A percentile compares a stretch with the other conserved stretches of the same genome.
phyloP scores from a whole-genome alignment of 92 coral and sea anemone species.

The Palythoa grandiflora region DNA sequence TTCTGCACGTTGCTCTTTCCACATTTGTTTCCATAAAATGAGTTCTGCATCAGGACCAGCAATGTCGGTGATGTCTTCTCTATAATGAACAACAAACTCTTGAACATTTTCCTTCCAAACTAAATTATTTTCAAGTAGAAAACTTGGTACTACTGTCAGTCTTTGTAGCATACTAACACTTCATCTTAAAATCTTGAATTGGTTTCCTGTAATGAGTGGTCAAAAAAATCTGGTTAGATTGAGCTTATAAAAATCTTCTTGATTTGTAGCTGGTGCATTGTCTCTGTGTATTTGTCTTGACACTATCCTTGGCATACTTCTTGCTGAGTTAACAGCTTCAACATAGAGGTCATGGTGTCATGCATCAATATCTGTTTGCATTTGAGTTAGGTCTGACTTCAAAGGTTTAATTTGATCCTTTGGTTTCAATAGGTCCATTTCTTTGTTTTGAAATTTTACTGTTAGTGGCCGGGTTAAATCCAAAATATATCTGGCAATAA shows the following conservation, averaged over 20 bases:
- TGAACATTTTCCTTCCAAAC: conserved; percentile 8
- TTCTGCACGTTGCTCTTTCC: conserved; percentile 43
- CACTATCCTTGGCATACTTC: background rate
- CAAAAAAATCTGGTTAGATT: conserved; percentile 2
- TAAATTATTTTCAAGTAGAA: conserved; percentile 7
- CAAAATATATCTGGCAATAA: background rate
- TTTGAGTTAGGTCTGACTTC: conserved; percentile 25
- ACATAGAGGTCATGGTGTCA: conserved; percentile 22
- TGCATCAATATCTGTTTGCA: conserved; percentile 36
- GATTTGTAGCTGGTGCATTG: conserved; percentile 44
- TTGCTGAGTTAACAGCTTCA: conserved; percentile 39
- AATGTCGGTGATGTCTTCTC: conserved; percentile 64
- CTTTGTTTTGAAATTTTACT: background rate
- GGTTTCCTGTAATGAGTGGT: background rate
- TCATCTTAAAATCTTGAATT: background rate
- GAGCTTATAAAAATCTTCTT: background rate
- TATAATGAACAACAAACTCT: conserved; percentile 31
- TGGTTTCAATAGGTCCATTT: conserved; percentile 41
- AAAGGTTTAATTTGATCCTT: conserved; percentile 40
- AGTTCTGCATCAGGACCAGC: conserved; percentile 69
- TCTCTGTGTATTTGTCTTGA: conserved; percentile 11
- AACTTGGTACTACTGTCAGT: background rate
- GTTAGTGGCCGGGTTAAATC: background rate
- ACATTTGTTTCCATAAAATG: conserved; percentile 66
- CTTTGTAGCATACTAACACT: background rate